Base-by-base conservation (phyloP, 1,140 invertebrate species). In the Philotrypesis tridentata region DNA sequence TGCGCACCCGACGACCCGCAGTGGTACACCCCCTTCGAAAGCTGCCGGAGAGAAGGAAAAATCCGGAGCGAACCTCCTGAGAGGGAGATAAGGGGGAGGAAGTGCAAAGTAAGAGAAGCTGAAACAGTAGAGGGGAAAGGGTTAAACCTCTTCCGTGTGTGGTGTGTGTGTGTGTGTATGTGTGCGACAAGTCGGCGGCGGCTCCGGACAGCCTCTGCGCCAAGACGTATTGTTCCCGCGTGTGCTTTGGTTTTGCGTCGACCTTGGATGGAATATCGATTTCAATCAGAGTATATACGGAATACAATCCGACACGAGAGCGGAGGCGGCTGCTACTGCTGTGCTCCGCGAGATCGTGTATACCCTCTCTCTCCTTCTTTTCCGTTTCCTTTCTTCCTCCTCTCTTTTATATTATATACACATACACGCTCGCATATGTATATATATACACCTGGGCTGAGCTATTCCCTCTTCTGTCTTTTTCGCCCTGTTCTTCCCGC, bases 241-340 rank as follows among this genome's bases (percentile, higher is more conserved):
- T 83, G 73, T 85, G 84, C 85, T 88, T 89, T 89, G 84, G 83
- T 87, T 89, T 86, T 79, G 71, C 77, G 25, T 81, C 85, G 86
- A 85, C 86, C 87, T 89, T 88, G 86, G 85, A 65, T 71, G 71
- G 86, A 89, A 87, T 89, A 89, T 90, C 87, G 86, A 90, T 90
- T 90, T 90, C 88, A 88, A 88, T 89, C 87, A 85, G 80, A 79
- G 83, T 85, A 84, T 86, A 86, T 76, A 83, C 84, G 87, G 86
- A 88, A 87, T 84, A 87, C 87, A 89, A 90, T 89, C 87, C 88
- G 83, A 84, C 61, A 37, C 33, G 33, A 37, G 9, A 37, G 33
- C 33, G 33, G 9, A 37, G 33, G 84, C 82, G 78, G 81, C 84
- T 86, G 21, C 75, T 55, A 60, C 68, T 72, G 78, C 77, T 72